These are phyloP conservation scores for Dinomys branickii DNA, from an alignment of 2,113 vertebrate genomes.

Conservation along the genomic window DNA sequence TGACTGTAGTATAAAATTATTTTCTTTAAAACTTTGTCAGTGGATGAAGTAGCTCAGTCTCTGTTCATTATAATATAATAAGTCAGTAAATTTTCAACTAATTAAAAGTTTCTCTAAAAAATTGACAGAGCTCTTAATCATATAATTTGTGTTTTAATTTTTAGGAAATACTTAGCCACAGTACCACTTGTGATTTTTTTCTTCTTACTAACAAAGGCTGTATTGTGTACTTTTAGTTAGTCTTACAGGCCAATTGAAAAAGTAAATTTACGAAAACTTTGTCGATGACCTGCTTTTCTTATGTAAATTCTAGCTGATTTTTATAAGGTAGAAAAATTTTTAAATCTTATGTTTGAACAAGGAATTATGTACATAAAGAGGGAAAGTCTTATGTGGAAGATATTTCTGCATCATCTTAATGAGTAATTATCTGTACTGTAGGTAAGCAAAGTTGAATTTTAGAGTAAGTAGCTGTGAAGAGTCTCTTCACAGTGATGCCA, in stretches of 20 bases:
- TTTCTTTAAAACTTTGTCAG: background rate
- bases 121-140: background rate
- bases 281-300: background rate
- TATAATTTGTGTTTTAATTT: background rate
- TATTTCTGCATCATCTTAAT: conserved; percentile 71
- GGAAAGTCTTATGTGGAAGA: background rate
- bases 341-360: background rate
- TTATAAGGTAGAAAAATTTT: background rate
- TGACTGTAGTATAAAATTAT: background rate
- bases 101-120: background rate
- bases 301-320: conserved; percentile 24
- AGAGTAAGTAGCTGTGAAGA: conserved; percentile 86
- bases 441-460: conserved; percentile 84
- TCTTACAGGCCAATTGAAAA: background rate
- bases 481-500: conserved; percentile 83
- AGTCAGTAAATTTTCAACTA: background rate
- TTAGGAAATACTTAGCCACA: background rate
- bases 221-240: background rate
- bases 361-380: conserved; percentile 43
- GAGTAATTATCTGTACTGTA: conserved; percentile 68
- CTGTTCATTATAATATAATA: background rate
- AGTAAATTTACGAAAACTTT: background rate
- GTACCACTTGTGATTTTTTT: background rate
- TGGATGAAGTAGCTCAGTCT: background rate
- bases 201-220: background rate